Evolutionary conservation across 2,797 vertebrate species (phyloP).

Genomic region (Vespertilio murinus): DNA sequence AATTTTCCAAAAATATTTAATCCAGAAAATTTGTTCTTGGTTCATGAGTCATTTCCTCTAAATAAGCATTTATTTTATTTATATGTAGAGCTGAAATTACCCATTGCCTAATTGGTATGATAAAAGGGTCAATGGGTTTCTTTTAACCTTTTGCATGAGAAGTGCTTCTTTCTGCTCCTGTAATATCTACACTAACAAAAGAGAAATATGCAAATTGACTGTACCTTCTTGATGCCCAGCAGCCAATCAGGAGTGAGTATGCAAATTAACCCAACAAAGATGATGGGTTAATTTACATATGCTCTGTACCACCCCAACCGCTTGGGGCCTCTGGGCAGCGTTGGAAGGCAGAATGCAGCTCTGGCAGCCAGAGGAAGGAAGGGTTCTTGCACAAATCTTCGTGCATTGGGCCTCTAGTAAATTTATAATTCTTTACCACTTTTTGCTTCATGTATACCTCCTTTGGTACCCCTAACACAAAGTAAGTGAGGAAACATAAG

Average conservation of each 20-base stretch:
- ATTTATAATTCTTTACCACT: no score
- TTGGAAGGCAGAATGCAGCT: no score
- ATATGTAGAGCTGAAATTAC: not conserved
- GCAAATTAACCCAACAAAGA: no score
- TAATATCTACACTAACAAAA: not conserved
- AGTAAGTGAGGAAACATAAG: not conserved
- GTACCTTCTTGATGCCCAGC: no score
- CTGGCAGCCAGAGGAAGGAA: no score
- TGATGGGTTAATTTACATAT: no score
- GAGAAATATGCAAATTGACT: no score
- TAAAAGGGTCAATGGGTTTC: not conserved
- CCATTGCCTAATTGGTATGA: not conserved
- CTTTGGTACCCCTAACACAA: not conserved
- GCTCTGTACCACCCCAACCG: rapidly evolving
- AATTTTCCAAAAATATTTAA: not conserved
- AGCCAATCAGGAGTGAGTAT: no score
- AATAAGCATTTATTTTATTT: not conserved
- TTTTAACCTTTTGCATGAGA: not conserved
- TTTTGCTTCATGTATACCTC: no score
- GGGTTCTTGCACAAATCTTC: no score
- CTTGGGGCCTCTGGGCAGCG: no score
- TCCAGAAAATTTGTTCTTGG: not conserved
- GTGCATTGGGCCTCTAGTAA: no score
- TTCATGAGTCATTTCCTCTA: not conserved
- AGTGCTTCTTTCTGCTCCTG: not conserved